Evolutionary conservation across 2,797 vertebrate genomes (phyloP).

Genomic region (Tolypeutes matacus): DNA sequence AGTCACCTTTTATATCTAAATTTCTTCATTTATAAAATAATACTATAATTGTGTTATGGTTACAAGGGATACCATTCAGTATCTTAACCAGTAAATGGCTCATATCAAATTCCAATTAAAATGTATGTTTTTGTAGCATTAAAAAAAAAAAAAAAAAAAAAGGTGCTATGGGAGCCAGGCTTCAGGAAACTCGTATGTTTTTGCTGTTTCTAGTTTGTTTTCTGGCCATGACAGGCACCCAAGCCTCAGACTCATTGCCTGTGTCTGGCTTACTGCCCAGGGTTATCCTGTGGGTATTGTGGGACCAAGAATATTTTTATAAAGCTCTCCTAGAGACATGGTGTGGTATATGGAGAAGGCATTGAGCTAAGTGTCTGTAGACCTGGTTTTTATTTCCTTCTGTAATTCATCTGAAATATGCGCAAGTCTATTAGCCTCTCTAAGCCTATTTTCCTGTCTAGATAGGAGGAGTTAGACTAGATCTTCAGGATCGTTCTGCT

Average conservation of each 20-base stretch:
- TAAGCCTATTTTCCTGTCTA: constrained; percentile 24
- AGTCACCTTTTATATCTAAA: constrained; percentile 11
- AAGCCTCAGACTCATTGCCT: neutral
- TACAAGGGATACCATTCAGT: constrained; percentile 5
- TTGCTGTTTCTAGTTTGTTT: neutral
- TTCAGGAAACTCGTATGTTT: neutral
- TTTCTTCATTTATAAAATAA: constrained; percentile 53
- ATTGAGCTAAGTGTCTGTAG: constrained; percentile 12
- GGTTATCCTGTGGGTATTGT: neutral
- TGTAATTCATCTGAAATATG: neutral
- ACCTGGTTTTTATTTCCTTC: constrained; percentile 32
- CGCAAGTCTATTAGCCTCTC: constrained; percentile 7
- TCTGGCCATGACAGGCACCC: neutral
- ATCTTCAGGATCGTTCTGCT: neutral
- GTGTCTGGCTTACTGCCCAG: neutral
- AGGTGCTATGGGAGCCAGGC: neutral
- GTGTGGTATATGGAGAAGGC: neutral
- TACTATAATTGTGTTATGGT: constrained; percentile 6
- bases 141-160: no score
- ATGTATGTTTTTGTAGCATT: neutral
- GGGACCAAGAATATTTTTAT: constrained; percentile 34
- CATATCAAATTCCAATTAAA: constrained; percentile 49
- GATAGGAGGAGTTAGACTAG: neutral
- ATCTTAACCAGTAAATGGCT: constrained; percentile 38
- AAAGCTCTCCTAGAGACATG: constrained; percentile 48